Evolutionary conservation across 2,797 vertebrate species (phyloP).

Genomic region (Sternotherus odoratus): DNA sequence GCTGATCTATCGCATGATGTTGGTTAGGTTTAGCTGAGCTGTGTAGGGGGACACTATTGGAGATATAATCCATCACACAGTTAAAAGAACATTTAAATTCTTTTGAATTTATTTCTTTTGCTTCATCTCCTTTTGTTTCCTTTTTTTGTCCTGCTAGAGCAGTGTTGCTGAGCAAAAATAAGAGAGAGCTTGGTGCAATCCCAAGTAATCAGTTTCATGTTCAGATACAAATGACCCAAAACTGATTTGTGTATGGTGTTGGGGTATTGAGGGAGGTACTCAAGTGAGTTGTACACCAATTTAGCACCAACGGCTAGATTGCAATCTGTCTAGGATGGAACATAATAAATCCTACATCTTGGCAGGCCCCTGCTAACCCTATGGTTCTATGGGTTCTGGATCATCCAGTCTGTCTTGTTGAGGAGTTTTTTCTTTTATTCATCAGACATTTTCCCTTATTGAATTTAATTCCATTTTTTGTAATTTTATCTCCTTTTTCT

Average conservation of each 20-base stretch:
- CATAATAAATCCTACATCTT: background rate
- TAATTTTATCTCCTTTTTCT: background rate
- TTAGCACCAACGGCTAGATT: background rate
- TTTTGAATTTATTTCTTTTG: background rate
- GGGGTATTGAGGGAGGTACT: background rate
- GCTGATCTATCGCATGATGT: background rate
- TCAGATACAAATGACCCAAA: background rate
- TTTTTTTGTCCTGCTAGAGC: background rate
- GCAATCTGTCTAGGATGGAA: background rate
- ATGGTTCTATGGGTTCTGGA: background rate
- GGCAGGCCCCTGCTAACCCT: background rate
- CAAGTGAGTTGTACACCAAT: background rate
- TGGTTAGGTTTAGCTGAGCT: background rate
- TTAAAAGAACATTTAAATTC: background rate
- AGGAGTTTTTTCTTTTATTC: rapidly evolving
- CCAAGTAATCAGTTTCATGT: background rate
- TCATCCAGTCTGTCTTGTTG: background rate
- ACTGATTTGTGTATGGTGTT: background rate
- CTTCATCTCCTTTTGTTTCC: background rate
- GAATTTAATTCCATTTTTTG: background rate
- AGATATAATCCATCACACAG: background rate
- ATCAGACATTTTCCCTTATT: background rate
- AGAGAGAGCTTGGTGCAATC: background rate
- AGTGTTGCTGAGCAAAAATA: background rate
- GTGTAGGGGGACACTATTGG: background rate